Conservation (phyloP, 1,140 invertebrate species). For the Andrena cerasifolii region DNA sequence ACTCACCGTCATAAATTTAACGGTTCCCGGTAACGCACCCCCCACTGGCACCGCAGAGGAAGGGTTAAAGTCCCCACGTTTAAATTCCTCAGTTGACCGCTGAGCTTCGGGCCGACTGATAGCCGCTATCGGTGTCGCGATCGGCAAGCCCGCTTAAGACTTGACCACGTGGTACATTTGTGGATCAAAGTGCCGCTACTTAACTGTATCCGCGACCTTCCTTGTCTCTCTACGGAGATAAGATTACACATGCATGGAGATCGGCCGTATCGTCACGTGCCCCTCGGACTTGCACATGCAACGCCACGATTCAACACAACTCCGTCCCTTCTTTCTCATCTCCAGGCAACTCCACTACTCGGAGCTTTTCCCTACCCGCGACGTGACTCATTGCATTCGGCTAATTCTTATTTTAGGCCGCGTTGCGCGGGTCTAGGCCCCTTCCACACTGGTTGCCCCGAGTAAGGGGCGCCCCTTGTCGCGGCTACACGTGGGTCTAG, state of each 20-base stretch:
- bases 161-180: conserved; percentile 20
- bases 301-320: background rate
- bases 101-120: background rate
- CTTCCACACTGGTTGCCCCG: too few species aligned
- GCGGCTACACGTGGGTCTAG: too few species aligned
- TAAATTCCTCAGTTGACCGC: background rate
- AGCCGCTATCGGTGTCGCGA: background rate
- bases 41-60: too few species aligned
- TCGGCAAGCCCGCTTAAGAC: background rate
- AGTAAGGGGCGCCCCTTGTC: background rate
- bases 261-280: background rate
- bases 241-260: background rate
- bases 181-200: conserved; percentile 42
- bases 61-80: background rate
- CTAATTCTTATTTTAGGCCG: conserved; percentile 27
- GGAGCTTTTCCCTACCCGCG: background rate
- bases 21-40: too few species aligned
- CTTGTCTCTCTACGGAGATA: conserved; percentile 14
- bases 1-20: too few species aligned
- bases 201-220: conserved; percentile 39
- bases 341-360: too few species aligned
- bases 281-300: background rate
- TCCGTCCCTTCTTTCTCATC: too few species aligned
- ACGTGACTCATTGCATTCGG: background rate
- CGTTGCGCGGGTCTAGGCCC: background rate